Percentiles rank a stretch among this genome's conserved stretches.
Evolutionary conservation across 2,797 vertebrate genomes (phyloP).

Genomic region (Percopsis omiscomaycus): DNA sequence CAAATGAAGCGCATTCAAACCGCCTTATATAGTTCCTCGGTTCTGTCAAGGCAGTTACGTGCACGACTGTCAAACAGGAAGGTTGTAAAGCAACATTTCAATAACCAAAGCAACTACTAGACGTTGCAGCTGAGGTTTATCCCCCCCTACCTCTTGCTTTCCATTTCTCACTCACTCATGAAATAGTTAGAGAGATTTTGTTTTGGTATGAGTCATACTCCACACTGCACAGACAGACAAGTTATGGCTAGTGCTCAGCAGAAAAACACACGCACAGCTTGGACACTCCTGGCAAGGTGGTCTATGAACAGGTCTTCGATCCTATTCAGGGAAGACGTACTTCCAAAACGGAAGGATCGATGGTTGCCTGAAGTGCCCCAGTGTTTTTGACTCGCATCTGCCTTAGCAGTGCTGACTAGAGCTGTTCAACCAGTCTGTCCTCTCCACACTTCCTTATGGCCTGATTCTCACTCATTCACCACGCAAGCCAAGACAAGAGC

Average conservation of each 20-base stretch:
- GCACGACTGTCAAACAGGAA: constrained; percentile 2
- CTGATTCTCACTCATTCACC: constrained; percentile 44
- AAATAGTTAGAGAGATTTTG: constrained; percentile 27
- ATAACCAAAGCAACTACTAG: constrained; percentile 5
- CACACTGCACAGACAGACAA: constrained; percentile 17
- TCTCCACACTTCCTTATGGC: constrained; percentile 44
- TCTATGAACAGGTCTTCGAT: constrained; percentile 34
- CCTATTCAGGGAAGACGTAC: constrained; percentile 6
- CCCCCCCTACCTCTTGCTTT: neutral
- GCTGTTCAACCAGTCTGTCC: constrained; percentile 29
- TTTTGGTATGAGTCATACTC: constrained; percentile 48
- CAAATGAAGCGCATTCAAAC: constrained; percentile 33
- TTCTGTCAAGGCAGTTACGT: constrained; percentile 3
- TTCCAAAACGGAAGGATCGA: neutral
- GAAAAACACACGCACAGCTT: constrained; percentile 8
- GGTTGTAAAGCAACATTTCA: constrained; percentile 6
- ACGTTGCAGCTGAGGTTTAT: constrained; percentile 3
- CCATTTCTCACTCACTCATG: constrained; percentile 28
- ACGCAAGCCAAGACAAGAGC: constrained; percentile 57
- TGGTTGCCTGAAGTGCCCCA: neutral
- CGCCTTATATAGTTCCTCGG: neutral
- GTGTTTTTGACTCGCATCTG: constrained; percentile 40
- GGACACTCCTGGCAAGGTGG: constrained; percentile 4
- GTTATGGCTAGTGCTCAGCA: constrained; percentile 7
- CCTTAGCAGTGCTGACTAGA: constrained; percentile 33